Conservation (phyloP, 2,113 vertebrate species). For the Notothenia coriiceps region DNA sequence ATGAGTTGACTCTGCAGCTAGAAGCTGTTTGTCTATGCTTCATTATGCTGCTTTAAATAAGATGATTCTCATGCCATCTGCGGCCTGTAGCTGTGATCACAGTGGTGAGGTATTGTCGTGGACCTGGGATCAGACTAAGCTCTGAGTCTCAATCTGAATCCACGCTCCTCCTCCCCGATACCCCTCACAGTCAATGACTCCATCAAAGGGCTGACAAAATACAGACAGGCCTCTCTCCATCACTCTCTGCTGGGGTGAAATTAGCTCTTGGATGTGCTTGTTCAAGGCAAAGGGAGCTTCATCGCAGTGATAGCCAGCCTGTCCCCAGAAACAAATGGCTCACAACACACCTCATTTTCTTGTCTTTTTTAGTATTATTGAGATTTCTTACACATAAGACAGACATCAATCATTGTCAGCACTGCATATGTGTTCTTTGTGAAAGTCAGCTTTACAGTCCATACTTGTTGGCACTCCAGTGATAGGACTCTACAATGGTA, state of each 20-base stretch:
- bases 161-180: slow-evolving; percentile 37
- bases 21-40: slow-evolving; percentile 15
- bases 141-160: slow-evolving; percentile 38
- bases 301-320: slow-evolving; percentile 59
- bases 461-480: slow-evolving; percentile 7
- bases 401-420: slow-evolving; percentile 64
- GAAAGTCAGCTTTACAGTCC: slow-evolving; percentile 8
- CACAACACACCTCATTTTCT: slow-evolving; percentile 71
- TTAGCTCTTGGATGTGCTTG: slow-evolving; percentile 64
- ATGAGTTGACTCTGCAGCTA: neutral
- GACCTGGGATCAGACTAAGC: slow-evolving; percentile 11
- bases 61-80: neutral
- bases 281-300: slow-evolving; percentile 55
- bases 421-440: slow-evolving; percentile 38
- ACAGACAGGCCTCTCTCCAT: slow-evolving; percentile 70
- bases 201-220: slow-evolving; percentile 77
- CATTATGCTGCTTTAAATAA: slow-evolving; percentile 11
- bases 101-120: slow-evolving; percentile 32
- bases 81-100: slow-evolving; percentile 18
- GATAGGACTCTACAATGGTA: neutral
- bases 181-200: slow-evolving; percentile 71
- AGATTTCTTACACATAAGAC: slow-evolving; percentile 71
- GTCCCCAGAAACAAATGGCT: slow-evolving; percentile 75
- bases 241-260: slow-evolving; percentile 66
- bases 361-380: slow-evolving; percentile 73